Evolutionary conservation across 2,797 vertebrate species (phyloP).

Genomic region (Halcyon leucocephala): DNA sequence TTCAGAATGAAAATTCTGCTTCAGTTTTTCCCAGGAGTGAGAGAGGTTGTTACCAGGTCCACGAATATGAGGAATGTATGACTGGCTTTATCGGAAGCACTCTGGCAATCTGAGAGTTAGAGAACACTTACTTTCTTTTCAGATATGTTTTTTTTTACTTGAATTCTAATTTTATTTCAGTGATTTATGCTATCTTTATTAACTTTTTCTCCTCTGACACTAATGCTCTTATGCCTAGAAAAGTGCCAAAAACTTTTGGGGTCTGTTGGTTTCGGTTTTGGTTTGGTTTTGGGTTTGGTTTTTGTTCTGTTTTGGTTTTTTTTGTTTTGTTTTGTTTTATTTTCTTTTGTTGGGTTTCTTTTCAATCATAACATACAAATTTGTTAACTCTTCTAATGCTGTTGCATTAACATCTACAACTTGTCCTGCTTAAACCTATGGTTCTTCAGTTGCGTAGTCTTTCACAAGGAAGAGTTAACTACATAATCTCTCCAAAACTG

Average conservation of each 20-base stretch:
- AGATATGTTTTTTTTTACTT: background rate
- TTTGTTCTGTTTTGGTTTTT: too few species aligned
- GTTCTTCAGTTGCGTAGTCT: background rate
- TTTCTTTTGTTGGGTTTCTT: background rate
- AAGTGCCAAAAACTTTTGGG: background rate
- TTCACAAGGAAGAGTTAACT: background rate
- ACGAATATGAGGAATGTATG: background rate
- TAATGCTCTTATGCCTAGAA: background rate
- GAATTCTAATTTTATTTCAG: background rate
- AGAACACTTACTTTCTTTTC: background rate
- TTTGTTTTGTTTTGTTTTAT: too few species aligned
- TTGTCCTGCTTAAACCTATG: background rate
- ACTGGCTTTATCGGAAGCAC: background rate
- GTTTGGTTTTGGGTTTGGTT: too few species aligned
- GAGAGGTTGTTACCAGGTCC: background rate
- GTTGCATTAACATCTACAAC: background rate
- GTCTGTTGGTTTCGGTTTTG: too few species aligned
- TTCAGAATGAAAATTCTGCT: background rate
- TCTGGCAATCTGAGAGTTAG: background rate
- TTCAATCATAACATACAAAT: background rate
- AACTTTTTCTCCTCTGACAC: background rate
- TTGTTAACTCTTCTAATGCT: background rate
- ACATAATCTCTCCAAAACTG: background rate
- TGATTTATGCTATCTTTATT: background rate
- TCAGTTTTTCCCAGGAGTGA: background rate